A percentile compares a stretch with the other conserved stretches of the same genome.
Evolutionary conservation across 2,113 vertebrate species (phyloP).

Genomic region (Neodontobutis hainanensis): DNA sequence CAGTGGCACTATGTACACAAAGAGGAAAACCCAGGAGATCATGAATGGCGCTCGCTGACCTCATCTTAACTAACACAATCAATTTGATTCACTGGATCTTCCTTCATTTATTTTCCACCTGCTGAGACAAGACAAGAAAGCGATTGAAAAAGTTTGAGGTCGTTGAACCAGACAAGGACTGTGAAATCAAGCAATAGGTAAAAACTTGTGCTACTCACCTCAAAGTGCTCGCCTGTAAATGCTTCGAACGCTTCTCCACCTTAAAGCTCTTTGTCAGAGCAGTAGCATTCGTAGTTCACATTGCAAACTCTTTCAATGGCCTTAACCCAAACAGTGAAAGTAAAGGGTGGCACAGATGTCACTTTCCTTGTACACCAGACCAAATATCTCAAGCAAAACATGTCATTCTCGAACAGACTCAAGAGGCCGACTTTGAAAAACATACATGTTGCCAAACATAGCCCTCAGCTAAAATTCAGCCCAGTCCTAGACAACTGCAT

Average conservation of each 20-base stretch:
- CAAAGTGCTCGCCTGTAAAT: background rate
- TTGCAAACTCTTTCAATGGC: background rate
- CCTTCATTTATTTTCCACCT: background rate
- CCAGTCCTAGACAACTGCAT: too few species aligned
- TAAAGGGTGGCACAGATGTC: background rate
- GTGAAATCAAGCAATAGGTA: background rate
- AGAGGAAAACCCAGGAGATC: constrained; percentile 1
- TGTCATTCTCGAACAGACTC: background rate
- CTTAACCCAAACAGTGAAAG: background rate
- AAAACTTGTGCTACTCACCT: background rate
- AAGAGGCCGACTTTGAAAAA: background rate
- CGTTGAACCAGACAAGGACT: background rate
- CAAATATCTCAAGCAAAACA: background rate
- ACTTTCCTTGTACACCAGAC: background rate
- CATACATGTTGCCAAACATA: too few species aligned
- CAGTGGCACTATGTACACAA: too few species aligned
- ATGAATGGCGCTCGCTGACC: background rate
- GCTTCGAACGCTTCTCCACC: constrained; percentile 2
- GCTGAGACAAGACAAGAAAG: background rate
- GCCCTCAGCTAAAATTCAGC: too few species aligned
- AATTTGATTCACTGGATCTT: constrained; percentile 2
- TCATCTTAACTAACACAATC: background rate
- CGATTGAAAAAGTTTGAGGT: background rate
- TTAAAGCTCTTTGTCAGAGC: background rate
- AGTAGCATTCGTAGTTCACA: background rate